phyloP scores from a whole-genome alignment of 2,888 invertebrate species.

The Loripinus fragilis region DNA sequence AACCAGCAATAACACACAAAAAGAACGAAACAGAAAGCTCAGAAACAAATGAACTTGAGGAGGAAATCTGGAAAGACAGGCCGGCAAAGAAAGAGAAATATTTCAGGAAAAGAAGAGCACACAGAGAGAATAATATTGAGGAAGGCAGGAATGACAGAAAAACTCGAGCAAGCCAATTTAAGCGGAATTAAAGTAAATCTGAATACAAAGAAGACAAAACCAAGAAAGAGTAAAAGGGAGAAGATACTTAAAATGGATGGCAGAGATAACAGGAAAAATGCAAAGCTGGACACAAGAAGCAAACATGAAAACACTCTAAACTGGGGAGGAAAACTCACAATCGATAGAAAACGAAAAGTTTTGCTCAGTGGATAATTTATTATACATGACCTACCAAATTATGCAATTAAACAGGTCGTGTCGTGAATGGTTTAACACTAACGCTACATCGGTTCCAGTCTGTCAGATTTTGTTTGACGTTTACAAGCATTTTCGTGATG shows the following conservation, averaged over 20 bases:
- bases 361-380: not conserved
- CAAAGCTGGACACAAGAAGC: not conserved
- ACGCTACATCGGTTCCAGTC: not conserved
- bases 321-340: not conserved
- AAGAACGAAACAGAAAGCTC: not conserved
- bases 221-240: not conserved
- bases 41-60: not conserved
- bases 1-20: not conserved
- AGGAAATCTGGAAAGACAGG: not conserved
- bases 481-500: no score
- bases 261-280: not conserved
- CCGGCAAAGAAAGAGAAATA: not conserved
- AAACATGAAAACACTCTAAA: not conserved
- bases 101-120: conserved; percentile 8
- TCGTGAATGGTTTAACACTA: not conserved
- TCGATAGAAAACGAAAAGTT: not conserved
- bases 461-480: no score
- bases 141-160: not conserved
- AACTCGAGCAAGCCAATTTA: not conserved
- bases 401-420: not conserved
- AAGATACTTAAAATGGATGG: not conserved
- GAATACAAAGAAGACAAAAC: not conserved
- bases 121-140: not conserved
- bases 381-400: not conserved
- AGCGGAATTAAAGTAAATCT: not conserved